Conservation (phyloP, 53 echinoderm and acorn worm species). For the Patiria pectinifera region DNA sequence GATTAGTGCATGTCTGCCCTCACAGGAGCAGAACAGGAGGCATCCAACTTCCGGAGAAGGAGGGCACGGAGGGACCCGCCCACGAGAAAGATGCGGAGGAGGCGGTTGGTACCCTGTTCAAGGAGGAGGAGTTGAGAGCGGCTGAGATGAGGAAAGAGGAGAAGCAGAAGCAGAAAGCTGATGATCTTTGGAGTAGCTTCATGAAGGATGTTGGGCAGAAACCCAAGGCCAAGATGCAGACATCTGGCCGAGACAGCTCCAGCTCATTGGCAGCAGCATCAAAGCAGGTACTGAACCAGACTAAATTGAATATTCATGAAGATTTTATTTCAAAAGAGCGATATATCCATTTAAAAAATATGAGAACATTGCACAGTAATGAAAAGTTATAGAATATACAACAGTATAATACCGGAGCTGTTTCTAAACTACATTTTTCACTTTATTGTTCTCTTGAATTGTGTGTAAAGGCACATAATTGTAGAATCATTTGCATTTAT, state of each 20-base stretch:
- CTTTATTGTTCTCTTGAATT: too few species aligned
- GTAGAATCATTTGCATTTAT: too few species aligned
- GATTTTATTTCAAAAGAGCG: too few species aligned
- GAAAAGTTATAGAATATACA: too few species aligned
- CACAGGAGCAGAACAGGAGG: conserved; percentile 71
- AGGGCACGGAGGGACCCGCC: conserved; percentile 11
- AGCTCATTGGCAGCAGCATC: not conserved
- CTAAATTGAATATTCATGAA: too few species aligned
- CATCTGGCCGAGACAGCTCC: not conserved
- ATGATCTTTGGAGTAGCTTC: conserved; percentile 94
- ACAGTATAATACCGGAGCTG: too few species aligned
- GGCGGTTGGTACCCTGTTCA: conserved; percentile 4
- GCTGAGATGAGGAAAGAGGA: conserved; percentile 76
- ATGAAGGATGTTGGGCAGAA: conserved; percentile 86
- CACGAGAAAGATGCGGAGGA: conserved; percentile 35
- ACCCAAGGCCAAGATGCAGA: conserved; percentile 61
- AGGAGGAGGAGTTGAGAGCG: conserved; percentile 63
- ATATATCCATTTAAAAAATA: too few species aligned
- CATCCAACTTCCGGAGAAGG: conserved; percentile 67
- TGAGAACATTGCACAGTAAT: too few species aligned
- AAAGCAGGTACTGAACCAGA: conserved; percentile 8
- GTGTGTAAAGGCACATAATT: too few species aligned
- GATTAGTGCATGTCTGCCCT: not conserved
- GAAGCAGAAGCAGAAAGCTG: conserved; percentile 81
- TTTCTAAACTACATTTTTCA: too few species aligned